Evolutionary conservation across 2,797 vertebrate species (phyloP), one percentile per base, ranked within the genome.

Genomic region (Poecilia velifera): DNA sequence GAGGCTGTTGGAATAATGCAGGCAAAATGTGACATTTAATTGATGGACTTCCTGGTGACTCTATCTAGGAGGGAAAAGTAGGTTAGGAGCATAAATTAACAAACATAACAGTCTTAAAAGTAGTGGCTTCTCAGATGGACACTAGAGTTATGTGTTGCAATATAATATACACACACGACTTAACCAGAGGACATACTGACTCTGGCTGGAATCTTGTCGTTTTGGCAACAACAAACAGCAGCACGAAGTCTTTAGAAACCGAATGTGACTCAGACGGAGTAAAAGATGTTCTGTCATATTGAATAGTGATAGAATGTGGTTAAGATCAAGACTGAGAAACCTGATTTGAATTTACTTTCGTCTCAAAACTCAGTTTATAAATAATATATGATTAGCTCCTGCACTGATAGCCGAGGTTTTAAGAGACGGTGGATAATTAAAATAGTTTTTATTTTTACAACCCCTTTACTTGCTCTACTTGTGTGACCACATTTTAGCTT

Each of bases 221-320:
- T 31, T 31, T 31, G 31, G 31, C n/a, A n/a, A n/a, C n/a, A n/a
- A n/a, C n/a, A n/a, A n/a, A n/a, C n/a, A n/a, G n/a, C n/a, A n/a
- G n/a, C n/a, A n/a, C n/a, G n/a, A n/a, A 31, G 57, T 70, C n/a
- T 51, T 74, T 66, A 72, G 45, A 53, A 73, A 74, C 71, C 72
- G 1, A 73, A 49, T 36, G 39, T 55, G 46, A 22, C 9, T 74
- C 22, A 68, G 7, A 2, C 22, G 8, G 45, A 84, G 59, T 7
- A 31, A 46, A 68, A 3, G 9, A 8, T 18, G 49, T 2, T 57
- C 13, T 16, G 41, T 18, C 74, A 13, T 3, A 3, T 57, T 43
- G 49, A 36, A 51, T 46, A 51, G 49, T 51, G 49, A 51, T 20
- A 6, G n/a, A 59, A 31, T 59, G 25, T 28, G 55, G 10, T 28